Percentiles rank a stretch among this genome's conserved stretches.
Conservation (phyloP, 2,113 vertebrate species). For the Mus musculus region DNA sequence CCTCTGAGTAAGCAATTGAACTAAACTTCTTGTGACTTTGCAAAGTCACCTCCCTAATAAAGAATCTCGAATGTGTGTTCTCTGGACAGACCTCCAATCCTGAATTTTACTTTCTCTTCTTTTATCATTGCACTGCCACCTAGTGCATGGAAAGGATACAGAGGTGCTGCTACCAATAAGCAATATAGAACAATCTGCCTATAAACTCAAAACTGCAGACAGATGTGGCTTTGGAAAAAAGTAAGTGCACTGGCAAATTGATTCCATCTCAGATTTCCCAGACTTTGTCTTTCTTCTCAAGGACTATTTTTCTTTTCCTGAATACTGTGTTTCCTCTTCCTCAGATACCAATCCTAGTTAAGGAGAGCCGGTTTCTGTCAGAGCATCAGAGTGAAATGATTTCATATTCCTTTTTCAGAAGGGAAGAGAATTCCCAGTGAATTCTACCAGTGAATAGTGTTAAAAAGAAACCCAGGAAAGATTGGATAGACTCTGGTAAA, state of each 20-base stretch:
- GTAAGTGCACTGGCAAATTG: neutral
- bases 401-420: constrained; percentile 13
- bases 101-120: neutral
- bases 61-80: neutral
- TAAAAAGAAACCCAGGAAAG: neutral
- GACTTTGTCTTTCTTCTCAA: neutral
- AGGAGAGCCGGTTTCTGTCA: neutral
- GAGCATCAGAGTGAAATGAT: neutral
- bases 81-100: neutral
- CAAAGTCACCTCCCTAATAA: neutral
- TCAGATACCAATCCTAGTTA: neutral
- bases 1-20: neutral
- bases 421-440: neutral
- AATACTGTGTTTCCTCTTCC: neutral
- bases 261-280: neutral
- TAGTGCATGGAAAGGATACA: constrained; percentile 35
- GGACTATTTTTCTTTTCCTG: constrained; percentile 1
- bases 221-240: neutral
- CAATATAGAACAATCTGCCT: constrained; percentile 11
- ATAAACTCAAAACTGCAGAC: neutral
- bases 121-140: constrained; percentile 58
- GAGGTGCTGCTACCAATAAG: neutral
- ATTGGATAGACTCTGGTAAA: neutral
- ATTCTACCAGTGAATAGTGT: neutral
- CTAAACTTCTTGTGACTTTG: neutral